Percentiles rank a stretch among this genome's conserved stretches.
phyloP scores from a whole-genome alignment of 2,797 vertebrate genomes.

The Fistularia tabacaria region DNA sequence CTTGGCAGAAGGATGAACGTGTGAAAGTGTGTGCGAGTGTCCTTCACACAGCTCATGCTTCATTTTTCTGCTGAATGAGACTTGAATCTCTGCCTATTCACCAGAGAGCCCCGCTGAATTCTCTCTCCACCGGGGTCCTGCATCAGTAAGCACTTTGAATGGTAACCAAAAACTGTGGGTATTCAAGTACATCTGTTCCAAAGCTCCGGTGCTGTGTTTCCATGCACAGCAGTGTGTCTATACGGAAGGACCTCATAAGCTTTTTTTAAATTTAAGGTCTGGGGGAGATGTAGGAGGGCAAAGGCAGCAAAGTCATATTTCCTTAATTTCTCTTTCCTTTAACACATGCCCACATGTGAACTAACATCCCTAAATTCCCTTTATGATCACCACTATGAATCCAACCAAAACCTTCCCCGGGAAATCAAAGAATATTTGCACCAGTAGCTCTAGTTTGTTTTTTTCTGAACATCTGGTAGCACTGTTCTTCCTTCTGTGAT shows the following conservation, averaged over 20 bases:
- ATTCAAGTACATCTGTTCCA: constrained; percentile 34
- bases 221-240: neutral
- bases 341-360: no score
- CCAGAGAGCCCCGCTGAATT: constrained; percentile 61
- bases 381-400: constrained; percentile 18
- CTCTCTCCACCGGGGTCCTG: constrained; percentile 47
- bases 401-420: constrained; percentile 11
- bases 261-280: no score
- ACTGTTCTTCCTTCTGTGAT: constrained; percentile 42
- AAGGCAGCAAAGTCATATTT: no score
- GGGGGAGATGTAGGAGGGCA: no score
- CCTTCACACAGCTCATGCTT: constrained; percentile 66
- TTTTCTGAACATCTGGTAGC: constrained; percentile 26
- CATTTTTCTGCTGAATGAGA: constrained; percentile 71
- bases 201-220: constrained; percentile 20
- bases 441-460: constrained; percentile 27
- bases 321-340: no score
- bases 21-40: constrained; percentile 36
- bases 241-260: neutral
- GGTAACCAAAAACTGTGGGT: constrained; percentile 40
- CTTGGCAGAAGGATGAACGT: constrained; percentile 13
- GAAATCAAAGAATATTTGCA: constrained; percentile 22
- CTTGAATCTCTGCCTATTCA: constrained; percentile 66
- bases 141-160: constrained; percentile 67
- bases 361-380: neutral